phyloP scores from a whole-genome alignment of 2,888 invertebrate species.

The Magallana nippona region DNA sequence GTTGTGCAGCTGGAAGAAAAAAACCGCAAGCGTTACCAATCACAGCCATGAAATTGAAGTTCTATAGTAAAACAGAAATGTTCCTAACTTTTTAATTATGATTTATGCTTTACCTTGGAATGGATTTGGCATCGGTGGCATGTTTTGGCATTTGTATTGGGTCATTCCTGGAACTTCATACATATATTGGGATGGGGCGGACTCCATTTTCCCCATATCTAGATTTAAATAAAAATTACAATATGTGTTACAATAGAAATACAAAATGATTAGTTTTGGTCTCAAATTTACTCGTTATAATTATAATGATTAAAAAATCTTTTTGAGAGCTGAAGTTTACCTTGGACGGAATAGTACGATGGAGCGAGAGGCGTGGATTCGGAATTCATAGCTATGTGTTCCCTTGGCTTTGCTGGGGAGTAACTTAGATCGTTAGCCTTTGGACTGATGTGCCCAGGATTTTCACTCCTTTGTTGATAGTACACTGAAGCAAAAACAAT shows the following conservation, averaged over 20 bases:
- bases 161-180: slow-evolving; percentile 21
- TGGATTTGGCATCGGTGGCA: slow-evolving; percentile 28
- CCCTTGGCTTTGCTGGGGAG: not conserved
- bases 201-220: slow-evolving; percentile 26
- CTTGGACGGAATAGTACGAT: slow-evolving; percentile 22
- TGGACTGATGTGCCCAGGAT: not conserved
- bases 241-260: not conserved
- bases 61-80: not conserved
- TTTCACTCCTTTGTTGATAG: slow-evolving; percentile 28
- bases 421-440: slow-evolving; percentile 17
- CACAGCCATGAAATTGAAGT: not conserved
- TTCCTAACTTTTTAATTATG: not conserved
- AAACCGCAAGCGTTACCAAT: too few species aligned
- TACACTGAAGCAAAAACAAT: slow-evolving; percentile 25
- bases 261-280: not conserved
- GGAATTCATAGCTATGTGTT: slow-evolving; percentile 25
- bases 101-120: not conserved
- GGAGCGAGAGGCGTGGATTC: slow-evolving; percentile 25
- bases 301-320: too few species aligned
- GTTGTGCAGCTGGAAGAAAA: not conserved
- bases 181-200: not conserved
- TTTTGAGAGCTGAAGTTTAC: not conserved
- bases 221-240: not conserved
- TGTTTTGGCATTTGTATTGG: slow-evolving; percentile 27
- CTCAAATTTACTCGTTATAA: too few species aligned